Conservation (phyloP, 2,888 invertebrate species). For the Synanthedon tipuliformis region DNA sequence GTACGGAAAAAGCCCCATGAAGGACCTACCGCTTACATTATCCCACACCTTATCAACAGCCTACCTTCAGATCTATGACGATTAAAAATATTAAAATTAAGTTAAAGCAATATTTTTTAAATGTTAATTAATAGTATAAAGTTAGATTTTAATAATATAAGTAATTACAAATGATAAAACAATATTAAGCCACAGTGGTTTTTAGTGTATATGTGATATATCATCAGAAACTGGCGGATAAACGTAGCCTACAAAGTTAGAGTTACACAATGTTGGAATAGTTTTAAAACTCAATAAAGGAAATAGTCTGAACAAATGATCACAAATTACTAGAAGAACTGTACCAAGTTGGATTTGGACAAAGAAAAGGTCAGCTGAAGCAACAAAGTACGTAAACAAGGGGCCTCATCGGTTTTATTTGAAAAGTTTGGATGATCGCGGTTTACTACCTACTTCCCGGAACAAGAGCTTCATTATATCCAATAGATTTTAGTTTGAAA, state of each 20-base stretch:
- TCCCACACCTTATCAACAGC: too few species aligned
- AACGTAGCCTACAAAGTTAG: neutral
- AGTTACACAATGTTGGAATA: neutral
- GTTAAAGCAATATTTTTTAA: too few species aligned
- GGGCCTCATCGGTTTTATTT: constrained; percentile 54
- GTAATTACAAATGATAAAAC: too few species aligned
- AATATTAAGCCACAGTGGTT: too few species aligned
- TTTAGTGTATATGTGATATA: too few species aligned
- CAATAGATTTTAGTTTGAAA: neutral
- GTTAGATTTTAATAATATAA: too few species aligned
- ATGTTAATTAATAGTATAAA: too few species aligned
- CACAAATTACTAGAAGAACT: constrained; percentile 33
- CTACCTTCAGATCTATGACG: too few species aligned
- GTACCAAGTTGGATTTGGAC: constrained; percentile 38
- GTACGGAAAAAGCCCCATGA: too few species aligned
- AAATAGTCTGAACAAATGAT: constrained; percentile 26
- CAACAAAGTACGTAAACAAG: constrained; percentile 52
- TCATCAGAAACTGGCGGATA: too few species aligned
- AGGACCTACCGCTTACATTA: too few species aligned
- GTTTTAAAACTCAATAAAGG: constrained; percentile 14
- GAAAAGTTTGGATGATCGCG: constrained; percentile 49
- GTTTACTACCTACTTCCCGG: constrained; percentile 31
- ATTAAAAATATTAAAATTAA: too few species aligned
- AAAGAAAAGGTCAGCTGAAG: constrained; percentile 37
- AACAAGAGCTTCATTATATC: constrained; percentile 13